These are phyloP conservation scores for Amyelois transitella DNA, from an alignment of 1,140 invertebrate species.

Conservation along the genomic window DNA sequence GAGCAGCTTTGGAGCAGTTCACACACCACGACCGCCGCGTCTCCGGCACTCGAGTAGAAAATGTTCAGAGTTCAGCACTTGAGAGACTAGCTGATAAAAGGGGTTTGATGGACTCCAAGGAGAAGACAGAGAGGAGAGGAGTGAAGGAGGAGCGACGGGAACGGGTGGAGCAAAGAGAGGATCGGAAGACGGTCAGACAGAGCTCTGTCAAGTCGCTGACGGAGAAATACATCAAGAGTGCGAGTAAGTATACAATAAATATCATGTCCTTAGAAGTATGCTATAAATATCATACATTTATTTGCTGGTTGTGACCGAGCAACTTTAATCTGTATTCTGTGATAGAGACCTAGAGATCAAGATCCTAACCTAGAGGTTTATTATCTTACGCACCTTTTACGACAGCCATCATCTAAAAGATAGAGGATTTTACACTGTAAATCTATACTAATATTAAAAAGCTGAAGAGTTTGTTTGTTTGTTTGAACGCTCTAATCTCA, in stretches of 20 bases:
- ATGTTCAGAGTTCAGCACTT: constrained; percentile 9
- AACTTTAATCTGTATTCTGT: too few species aligned
- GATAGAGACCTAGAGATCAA: too few species aligned
- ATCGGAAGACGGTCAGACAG: constrained; percentile 74
- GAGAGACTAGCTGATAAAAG: constrained; percentile 1
- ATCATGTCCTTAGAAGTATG: not conserved
- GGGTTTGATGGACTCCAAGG: constrained; percentile 70
- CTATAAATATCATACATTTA: too few species aligned
- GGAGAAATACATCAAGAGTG: constrained; percentile 82
- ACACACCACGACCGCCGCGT: constrained; percentile 52
- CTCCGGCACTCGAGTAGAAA: constrained; percentile 42
- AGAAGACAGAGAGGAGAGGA: constrained; percentile 6
- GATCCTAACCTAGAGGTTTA: too few species aligned
- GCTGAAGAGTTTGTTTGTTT: too few species aligned
- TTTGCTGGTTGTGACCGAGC: too few species aligned
- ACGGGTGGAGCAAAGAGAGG: constrained; percentile 55
- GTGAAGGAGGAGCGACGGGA: constrained; percentile 30
- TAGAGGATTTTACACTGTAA: too few species aligned
- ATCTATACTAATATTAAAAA: too few species aligned
- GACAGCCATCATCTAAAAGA: too few species aligned
- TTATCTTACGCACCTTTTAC: too few species aligned
- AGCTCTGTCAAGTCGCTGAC: constrained; percentile 83
- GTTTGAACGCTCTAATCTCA: too few species aligned
- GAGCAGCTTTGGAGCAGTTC: constrained; percentile 56
- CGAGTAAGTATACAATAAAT: constrained; percentile 65